Base-by-base conservation (phyloP, 1,140 invertebrate genomes). In the Scylla paramamosain region DNA sequence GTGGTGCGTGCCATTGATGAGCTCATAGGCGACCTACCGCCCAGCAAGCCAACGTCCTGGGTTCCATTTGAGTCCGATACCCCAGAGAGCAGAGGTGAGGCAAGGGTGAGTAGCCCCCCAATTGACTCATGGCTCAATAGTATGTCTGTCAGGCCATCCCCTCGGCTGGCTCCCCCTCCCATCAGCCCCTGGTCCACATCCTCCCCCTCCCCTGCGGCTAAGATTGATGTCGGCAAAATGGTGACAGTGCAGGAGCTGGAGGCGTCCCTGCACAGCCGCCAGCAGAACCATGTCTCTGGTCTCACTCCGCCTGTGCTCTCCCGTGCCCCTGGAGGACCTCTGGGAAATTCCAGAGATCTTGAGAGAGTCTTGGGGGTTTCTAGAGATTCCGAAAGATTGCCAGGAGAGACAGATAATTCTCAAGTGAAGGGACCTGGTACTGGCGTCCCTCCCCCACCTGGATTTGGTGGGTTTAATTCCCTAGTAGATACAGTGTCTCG, bases 171-270 rank as follows among this genome's bases (percentile, higher is more conserved):
- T 92, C 90, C 67, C 39, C 52, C 91, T 93, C n/a, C 83, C 32
- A 16, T 32, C 45, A 87, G 52, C 28, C 90, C 94, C 46, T 95
- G 94, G 94, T 92, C 91, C 25, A 52, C 77, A 31, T 59, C 93
- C 25, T 89, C 93, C n/a, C 10, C 93, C 39, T 59, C 52, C 67
- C 12, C 88, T 29, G 89, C 25, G 20, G n/a, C n/a, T n/a, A 91
- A 91, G 25, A 91, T 91, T 93, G 46, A 86, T 59, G 84, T 93
- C 16, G 91, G 94, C 28, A 95, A 95, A 67, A 93, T 95, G 32
- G 94, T 95, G 32, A 95, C 94, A 28, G 94, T 95, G 46, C 94
- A 95, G 59, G 94, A 95, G 84, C 32, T 95, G 31, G 94, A 95
- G 83, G 94, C 94, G 3, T 92, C 91, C 28, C 28, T 95, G n/a